Evolutionary conservation across 2,797 vertebrate species (phyloP).

Genomic region (Remorina albescens): DNA sequence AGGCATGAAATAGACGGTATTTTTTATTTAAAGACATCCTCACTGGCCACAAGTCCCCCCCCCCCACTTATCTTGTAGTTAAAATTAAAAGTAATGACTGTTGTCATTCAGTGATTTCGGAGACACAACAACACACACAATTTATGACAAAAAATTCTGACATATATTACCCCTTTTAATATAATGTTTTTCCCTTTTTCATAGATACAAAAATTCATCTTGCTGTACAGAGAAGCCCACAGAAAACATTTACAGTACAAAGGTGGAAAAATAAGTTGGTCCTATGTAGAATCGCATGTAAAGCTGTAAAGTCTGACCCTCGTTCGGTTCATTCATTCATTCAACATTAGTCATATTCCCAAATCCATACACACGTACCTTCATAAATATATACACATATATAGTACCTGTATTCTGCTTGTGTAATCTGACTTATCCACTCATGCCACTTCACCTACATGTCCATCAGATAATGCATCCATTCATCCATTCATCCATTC

Average conservation of each 20-base stretch:
- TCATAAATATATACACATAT: conserved; percentile 25
- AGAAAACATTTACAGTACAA: conserved; percentile 37
- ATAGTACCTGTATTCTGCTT: background rate
- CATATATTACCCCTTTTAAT: conserved; percentile 78
- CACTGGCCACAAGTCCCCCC: no score
- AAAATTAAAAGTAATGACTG: background rate
- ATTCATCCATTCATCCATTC: conserved; percentile 22
- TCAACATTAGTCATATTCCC: background rate
- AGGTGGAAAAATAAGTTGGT: conserved; percentile 1
- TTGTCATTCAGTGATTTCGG: accelerated
- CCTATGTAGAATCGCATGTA: conserved; percentile 7
- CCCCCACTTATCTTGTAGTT: no score
- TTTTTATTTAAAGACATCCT: no score
- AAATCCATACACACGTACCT: conserved; percentile 26
- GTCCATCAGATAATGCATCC: conserved; percentile 22
- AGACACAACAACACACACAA: background rate
- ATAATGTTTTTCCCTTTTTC: conserved; percentile 12
- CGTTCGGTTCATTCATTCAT: conserved; percentile 1
- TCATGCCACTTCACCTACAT: background rate
- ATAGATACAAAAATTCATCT: conserved; percentile 49
- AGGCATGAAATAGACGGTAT: no score
- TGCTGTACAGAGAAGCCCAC: conserved; percentile 54
- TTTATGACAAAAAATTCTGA: background rate
- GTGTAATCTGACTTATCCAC: background rate
- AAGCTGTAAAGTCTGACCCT: conserved; percentile 18